Evolutionary conservation across 2,113 vertebrate species (phyloP).

Genomic region (Vicugna pacos): DNA sequence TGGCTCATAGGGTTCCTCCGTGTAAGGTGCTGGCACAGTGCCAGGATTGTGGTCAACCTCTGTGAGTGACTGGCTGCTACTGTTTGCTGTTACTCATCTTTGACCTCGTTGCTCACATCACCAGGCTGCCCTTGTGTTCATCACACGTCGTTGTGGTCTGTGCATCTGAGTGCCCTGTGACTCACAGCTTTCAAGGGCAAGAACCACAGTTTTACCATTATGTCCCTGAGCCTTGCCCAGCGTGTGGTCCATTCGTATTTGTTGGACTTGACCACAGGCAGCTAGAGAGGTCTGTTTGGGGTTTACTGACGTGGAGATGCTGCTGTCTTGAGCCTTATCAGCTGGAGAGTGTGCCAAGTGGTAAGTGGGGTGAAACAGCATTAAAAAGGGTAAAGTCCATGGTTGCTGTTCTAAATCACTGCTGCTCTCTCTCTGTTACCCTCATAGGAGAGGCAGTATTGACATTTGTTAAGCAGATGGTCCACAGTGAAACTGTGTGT

Average conservation of each 20-base stretch:
- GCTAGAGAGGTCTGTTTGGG: neutral
- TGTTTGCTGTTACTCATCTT: neutral
- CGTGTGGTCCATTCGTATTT: neutral
- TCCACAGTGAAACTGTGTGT: neutral
- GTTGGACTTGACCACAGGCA: neutral
- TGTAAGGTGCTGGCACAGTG: neutral
- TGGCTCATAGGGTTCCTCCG: neutral
- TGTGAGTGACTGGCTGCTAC: neutral
- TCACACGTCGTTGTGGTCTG: neutral
- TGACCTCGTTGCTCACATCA: neutral
- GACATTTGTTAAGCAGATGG: neutral
- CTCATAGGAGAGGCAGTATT: neutral
- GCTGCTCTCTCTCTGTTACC: neutral
- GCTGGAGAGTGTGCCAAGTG: neutral
- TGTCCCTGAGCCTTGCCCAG: fast-evolving
- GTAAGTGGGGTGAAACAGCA: neutral
- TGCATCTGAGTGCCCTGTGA: neutral
- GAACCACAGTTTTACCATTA: fast-evolving
- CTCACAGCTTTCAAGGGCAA: neutral
- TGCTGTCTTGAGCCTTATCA: neutral
- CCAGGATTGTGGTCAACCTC: neutral
- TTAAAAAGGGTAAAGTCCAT: neutral
- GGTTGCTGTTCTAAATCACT: neutral
- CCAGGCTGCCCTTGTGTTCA: too few relatives aligned
- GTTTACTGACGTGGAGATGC: neutral